Evolutionary conservation across 2,888 invertebrate species (phyloP).

Genomic region (Troglohyphantes excavatus): DNA sequence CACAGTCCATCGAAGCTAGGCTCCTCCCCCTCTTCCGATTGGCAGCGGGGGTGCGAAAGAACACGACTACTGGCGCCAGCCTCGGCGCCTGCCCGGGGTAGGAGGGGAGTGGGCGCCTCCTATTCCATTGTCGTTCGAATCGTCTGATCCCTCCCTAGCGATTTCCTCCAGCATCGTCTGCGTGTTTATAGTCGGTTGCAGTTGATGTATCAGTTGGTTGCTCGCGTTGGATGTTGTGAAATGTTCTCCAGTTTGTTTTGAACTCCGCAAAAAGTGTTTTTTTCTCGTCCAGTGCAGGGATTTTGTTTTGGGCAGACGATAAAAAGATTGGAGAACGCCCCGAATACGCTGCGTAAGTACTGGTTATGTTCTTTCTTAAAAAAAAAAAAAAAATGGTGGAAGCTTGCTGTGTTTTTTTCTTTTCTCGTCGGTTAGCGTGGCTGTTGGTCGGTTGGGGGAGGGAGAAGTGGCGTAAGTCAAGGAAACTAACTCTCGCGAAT

Average conservation of each 20-base stretch:
- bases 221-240: not conserved
- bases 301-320: not conserved
- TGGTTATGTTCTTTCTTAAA: not conserved
- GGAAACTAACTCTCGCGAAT: not conserved
- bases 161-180: slow-evolving; percentile 35
- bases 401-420: too few relatives aligned
- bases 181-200: slow-evolving; percentile 42
- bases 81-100: slow-evolving; percentile 64
- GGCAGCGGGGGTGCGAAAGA: slow-evolving; percentile 39
- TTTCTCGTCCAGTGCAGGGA: too few relatives aligned
- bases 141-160: slow-evolving; percentile 55
- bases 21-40: slow-evolving; percentile 53
- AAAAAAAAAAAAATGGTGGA: too few relatives aligned
- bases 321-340: not conserved
- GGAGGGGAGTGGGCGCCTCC: slow-evolving; percentile 29
- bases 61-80: slow-evolving; percentile 73
- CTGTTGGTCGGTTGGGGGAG: not conserved
- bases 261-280: not conserved
- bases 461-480: not conserved
- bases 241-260: not conserved
- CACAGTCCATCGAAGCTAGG: not conserved
- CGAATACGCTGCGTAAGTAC: not conserved
- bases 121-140: slow-evolving; percentile 17
- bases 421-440: not conserved
- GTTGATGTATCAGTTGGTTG: slow-evolving; percentile 51